A percentile compares a stretch with the other conserved stretches of the same genome.
These are phyloP conservation scores for Thalassaphorura encarpata DNA, from an alignment of 1,140 invertebrate genomes.

Conservation along the genomic window DNA sequence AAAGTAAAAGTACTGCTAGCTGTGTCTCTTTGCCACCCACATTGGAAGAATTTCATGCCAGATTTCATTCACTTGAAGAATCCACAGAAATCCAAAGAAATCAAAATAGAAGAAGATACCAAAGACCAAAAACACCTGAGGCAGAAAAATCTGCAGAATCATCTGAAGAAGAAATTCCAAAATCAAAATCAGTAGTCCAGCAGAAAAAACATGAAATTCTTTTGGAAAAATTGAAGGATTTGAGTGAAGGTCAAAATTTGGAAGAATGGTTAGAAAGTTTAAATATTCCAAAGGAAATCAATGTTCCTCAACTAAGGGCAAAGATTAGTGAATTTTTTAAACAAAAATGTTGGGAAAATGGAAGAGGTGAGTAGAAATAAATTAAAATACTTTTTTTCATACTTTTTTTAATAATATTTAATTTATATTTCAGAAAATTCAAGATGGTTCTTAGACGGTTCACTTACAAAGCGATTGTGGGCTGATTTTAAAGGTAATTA, in stretches of 20 bases:
- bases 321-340: neutral
- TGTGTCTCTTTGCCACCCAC: too few relatives aligned
- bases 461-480: neutral
- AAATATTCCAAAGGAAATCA: neutral
- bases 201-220: neutral
- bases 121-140: neutral
- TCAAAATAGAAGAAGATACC: neutral
- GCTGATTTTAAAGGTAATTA: constrained; percentile 3
- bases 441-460: neutral
- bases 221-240: neutral
- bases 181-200: neutral
- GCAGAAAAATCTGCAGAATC: neutral
- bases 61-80: neutral
- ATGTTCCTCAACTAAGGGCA: neutral
- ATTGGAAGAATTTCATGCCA: neutral
- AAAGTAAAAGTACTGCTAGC: too few relatives aligned
- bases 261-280: constrained; percentile 2
- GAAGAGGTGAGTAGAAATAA: neutral
- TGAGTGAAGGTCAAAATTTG: neutral
- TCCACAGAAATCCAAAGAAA: neutral
- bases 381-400: too few relatives aligned
- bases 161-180: neutral
- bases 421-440: too few relatives aligned
- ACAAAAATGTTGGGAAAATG: neutral
- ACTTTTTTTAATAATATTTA: too few relatives aligned